Conservation (phyloP, 2,797 vertebrate genomes). For the Premnoplex brunnescens region DNA sequence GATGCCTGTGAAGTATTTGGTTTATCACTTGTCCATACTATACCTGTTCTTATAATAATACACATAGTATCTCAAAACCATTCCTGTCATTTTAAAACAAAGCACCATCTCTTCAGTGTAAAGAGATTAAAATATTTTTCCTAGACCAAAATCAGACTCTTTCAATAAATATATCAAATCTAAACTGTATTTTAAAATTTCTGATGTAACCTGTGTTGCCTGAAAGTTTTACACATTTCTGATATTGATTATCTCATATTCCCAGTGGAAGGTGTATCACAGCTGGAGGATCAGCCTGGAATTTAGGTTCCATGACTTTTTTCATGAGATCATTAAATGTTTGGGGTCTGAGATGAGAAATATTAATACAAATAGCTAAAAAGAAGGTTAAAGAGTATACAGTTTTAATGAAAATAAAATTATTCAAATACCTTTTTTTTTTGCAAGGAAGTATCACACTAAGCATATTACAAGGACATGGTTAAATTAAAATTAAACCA, state of each 20-base stretch:
- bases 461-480: not conserved
- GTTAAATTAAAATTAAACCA: not conserved
- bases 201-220: not conserved
- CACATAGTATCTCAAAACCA: not conserved
- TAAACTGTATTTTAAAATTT: not conserved
- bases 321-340: not conserved
- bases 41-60: not conserved
- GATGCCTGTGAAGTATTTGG: not conserved
- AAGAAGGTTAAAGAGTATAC: not conserved
- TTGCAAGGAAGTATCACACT: not conserved
- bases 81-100: not conserved
- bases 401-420: not conserved
- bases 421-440: not conserved
- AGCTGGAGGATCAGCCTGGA: not conserved
- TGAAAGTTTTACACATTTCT: not conserved
- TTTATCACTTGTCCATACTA: not conserved
- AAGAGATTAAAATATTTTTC: not conserved
- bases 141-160: not conserved
- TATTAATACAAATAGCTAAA: not conserved
- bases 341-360: not conserved
- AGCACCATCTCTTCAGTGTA: not conserved
- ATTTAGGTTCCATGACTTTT: not conserved
- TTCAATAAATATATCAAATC: not conserved
- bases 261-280: accelerated
- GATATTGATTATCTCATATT: not conserved